Evolutionary conservation across 2,888 invertebrate species (phyloP), one percentile per base, ranked within the genome.

Genomic region (Linnaemya vulpina): DNA sequence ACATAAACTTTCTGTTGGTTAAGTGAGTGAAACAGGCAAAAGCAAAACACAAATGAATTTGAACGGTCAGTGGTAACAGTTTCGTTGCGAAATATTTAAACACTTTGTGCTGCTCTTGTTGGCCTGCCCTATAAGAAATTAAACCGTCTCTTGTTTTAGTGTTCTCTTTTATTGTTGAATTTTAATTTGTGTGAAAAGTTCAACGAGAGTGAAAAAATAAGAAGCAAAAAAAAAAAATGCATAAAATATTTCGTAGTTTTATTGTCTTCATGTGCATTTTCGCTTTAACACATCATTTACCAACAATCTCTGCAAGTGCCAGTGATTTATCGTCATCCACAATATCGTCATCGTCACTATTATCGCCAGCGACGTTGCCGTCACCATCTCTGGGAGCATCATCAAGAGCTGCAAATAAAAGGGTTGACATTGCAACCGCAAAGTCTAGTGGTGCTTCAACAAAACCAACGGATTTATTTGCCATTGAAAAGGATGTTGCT

Each of bases 401-500:
- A 58, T 67, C 58, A 74, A 75, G 67, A 38, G 46, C 71, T 65
- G n/a, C 3, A 30, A 20, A 46, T 25, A 35, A 25, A 30, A 22
- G 22, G 51, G 55, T 60, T 68, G 80, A 55, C 73, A 74, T 65
- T 55, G 65, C 76, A 63, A 74, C 78, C 74, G 55, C 78, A 75
- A 73, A 25, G 79, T 83, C 53, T 84, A 30, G 58, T 87, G 87
- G 30, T 84, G 81, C 20, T 68, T 68, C 60, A 60, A 80, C 74
- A 65, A 51, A 73, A 49, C 77, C 89, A 87, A 88, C 87, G 88
- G 89, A 89, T 89, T 88, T 89, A 88, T 89, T 88, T 88, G 88
- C 89, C 87, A 88, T 89, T 87, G 87, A 90, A 88, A 89, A 89
- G 88, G 88, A 89, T 87, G 88, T 87, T 87, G 89, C 87, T 87